Evolutionary conservation across 2,888 invertebrate genomes (phyloP).

Genomic region (Sialis lutaria): DNA sequence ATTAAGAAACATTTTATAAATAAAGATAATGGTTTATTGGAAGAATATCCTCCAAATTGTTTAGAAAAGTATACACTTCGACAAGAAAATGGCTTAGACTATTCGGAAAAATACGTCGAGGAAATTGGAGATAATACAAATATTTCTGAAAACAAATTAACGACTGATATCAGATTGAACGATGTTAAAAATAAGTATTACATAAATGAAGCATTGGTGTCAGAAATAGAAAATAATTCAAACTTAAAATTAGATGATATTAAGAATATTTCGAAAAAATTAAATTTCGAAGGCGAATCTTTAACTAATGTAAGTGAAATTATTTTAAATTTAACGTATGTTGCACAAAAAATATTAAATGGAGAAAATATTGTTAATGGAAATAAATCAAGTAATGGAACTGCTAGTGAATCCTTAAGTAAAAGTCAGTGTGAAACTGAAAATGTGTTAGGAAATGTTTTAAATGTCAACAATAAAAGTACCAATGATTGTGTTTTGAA

Average conservation of each 20-base stretch:
- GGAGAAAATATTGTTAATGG: neutral
- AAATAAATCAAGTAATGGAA: neutral
- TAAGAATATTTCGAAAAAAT: conserved; percentile 6
- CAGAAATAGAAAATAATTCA: neutral
- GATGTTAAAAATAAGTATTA: neutral
- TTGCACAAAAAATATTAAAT: neutral
- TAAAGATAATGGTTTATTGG: too few species aligned
- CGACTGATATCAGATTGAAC: neutral
- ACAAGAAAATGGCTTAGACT: conserved; percentile 2
- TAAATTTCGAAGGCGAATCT: conserved; percentile 8
- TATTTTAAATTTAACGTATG: neutral
- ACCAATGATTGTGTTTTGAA: conserved; percentile 17
- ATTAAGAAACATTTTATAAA: too few species aligned
- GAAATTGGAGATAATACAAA: too few species aligned
- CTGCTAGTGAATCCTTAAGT: neutral
- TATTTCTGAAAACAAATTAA: too few species aligned
- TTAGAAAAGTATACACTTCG: neutral
- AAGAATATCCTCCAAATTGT: too few species aligned
- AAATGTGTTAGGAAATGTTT: neutral
- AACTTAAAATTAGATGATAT: conserved; percentile 15
- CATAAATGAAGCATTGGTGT: neutral
- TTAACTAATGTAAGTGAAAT: conserved; percentile 7
- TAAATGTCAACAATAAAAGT: neutral
- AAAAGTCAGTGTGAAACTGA: neutral
- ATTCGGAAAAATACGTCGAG: neutral